Conservation (phyloP, 2,888 invertebrate genomes). For the Petrophora chlorosata region DNA sequence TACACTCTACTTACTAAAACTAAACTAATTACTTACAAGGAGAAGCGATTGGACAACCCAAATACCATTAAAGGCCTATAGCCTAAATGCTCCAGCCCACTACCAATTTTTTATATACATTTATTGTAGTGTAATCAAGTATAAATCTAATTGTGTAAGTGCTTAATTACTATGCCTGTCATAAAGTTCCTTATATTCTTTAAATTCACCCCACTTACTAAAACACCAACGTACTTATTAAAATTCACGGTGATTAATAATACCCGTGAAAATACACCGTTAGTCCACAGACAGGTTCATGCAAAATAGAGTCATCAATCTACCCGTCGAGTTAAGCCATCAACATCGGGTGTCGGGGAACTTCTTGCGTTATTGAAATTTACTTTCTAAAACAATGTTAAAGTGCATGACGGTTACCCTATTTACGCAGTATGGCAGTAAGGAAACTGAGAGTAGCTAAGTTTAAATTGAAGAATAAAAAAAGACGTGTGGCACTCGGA, state of each 20-base stretch:
- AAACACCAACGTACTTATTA: conserved; percentile 19
- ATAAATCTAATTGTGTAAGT: too few relatives aligned
- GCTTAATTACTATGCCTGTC: too few relatives aligned
- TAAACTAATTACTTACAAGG: too few relatives aligned
- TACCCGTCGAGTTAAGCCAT: conserved; percentile 47
- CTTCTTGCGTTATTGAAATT: conserved; percentile 75
- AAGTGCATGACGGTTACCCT: conserved; percentile 62
- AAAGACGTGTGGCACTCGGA: background rate
- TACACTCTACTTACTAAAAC: too few relatives aligned
- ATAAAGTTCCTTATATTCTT: background rate
- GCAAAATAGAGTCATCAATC: conserved; percentile 48
- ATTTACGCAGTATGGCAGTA: conserved; percentile 42
- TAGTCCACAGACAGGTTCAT: conserved; percentile 33
- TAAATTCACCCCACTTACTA: conserved; percentile 5
- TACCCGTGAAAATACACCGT: conserved; percentile 36
- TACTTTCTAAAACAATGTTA: conserved; percentile 74
- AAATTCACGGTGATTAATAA: conserved; percentile 41
- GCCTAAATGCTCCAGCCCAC: too few relatives aligned
- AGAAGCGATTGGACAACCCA: too few relatives aligned
- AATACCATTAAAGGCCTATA: too few relatives aligned
- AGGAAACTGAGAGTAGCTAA: background rate
- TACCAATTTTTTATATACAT: too few relatives aligned
- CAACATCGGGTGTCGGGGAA: conserved; percentile 53
- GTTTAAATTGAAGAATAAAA: background rate
- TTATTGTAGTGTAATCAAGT: too few relatives aligned